Evolutionary conservation across 2,797 vertebrate genomes (phyloP).

Genomic region (Momotus momota): DNA sequence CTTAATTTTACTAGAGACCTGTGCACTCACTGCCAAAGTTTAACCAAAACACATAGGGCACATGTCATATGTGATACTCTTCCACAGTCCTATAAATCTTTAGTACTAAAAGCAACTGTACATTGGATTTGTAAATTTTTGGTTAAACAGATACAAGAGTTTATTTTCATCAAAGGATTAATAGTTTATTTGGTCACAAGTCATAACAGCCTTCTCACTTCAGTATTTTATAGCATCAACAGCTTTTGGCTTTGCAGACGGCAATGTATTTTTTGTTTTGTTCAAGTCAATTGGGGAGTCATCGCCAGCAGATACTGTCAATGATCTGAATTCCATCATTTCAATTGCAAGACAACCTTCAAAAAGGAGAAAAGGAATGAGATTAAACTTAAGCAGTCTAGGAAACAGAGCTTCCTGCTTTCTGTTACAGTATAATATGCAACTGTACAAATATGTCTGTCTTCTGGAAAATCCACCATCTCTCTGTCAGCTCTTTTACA

Average conservation of each 20-base stretch:
- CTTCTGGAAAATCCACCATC: neutral
- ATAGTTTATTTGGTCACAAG: neutral
- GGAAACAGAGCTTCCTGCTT: neutral
- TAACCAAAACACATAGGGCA: neutral
- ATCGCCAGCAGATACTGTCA: neutral
- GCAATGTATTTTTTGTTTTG: no score
- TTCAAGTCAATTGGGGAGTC: neutral
- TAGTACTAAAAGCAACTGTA: neutral
- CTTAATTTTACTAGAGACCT: neutral
- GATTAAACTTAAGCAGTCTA: neutral
- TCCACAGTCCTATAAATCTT: neutral
- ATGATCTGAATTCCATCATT: slow-evolving; percentile 74
- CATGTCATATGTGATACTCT: fast-evolving
- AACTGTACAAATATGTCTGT: neutral
- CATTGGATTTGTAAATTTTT: neutral
- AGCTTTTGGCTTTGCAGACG: neutral
- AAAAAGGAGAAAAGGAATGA: slow-evolving; percentile 28
- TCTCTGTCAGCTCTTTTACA: neutral
- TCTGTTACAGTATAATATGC: neutral
- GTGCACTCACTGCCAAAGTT: neutral
- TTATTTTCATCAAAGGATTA: neutral
- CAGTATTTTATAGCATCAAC: neutral
- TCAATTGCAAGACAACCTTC: slow-evolving; percentile 90
- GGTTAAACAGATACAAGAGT: neutral
- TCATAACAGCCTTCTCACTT: neutral